Conservation (phyloP, 2,113 vertebrate species). For the Prolemur simus region DNA sequence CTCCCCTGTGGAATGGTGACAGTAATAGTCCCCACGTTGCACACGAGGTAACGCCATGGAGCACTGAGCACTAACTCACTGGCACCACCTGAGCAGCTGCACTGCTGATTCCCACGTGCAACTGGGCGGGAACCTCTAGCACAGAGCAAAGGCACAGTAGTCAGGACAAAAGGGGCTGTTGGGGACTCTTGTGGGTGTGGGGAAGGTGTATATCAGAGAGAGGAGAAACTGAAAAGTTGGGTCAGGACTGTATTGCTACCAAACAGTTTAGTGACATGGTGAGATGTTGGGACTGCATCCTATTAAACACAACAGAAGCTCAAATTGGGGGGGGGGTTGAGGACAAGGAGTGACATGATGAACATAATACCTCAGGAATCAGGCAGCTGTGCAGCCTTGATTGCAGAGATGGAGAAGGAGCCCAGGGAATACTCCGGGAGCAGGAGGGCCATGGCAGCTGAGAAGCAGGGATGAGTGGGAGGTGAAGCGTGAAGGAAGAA, state of each 20-base stretch:
- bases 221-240: background rate
- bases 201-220: background rate
- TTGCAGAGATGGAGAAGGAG: background rate
- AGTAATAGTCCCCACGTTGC: background rate
- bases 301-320: background rate
- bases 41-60: background rate
- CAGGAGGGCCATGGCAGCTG: background rate
- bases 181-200: background rate
- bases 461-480: background rate
- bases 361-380: background rate
- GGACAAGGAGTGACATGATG: background rate
- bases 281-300: background rate
- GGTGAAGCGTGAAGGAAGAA: background rate
- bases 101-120: background rate
- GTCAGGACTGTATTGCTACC: background rate
- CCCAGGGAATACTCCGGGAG: background rate
- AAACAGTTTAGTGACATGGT: background rate
- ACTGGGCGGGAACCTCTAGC: background rate
- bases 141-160: background rate
- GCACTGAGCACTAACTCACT: fast-evolving
- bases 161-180: background rate
- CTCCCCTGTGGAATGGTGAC: background rate
- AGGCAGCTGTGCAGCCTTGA: background rate
- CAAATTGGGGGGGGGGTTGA: background rate
- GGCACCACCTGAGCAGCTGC: background rate